Percentiles rank a stretch among this genome's conserved stretches.
These are phyloP conservation scores for Pollicipes pollicipes DNA, from an alignment of 1,140 invertebrate genomes.

Conservation along the genomic window DNA sequence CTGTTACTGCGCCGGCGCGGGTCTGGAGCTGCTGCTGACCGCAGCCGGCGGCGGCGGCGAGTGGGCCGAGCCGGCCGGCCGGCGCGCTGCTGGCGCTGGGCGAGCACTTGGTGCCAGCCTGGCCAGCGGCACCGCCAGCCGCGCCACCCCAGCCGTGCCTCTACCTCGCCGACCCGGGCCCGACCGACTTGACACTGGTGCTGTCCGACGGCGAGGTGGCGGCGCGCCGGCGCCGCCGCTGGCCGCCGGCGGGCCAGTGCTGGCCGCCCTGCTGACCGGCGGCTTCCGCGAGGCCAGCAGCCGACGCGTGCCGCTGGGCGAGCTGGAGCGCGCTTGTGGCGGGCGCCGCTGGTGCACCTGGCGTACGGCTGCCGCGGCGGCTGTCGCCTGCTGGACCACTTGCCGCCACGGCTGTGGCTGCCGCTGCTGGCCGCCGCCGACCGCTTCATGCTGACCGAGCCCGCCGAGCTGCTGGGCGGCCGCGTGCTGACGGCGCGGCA, in stretches of 20 bases:
- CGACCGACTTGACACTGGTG: neutral
- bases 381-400: neutral
- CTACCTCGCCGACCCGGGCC: neutral
- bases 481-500: neutral
- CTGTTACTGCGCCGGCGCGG: neutral
- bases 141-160: neutral
- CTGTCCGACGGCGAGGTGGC: neutral
- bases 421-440: neutral
- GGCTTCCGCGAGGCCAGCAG: neutral
- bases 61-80: too few species aligned
- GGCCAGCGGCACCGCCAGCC: too few species aligned
- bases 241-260: neutral
- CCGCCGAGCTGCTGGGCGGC: neutral
- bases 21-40: neutral
- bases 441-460: neutral
- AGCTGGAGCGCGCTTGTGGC: neutral
- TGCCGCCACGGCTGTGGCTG: neutral
- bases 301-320: neutral
- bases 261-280: conserved; percentile 2
- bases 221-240: neutral
- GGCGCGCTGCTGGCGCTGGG: neutral
- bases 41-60: neutral
- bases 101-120: neutral
- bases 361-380: neutral
- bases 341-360: neutral